Percentiles rank a stretch among this genome's conserved stretches.
phyloP scores from a whole-genome alignment of 2,113 vertebrate species.

The human (Homo sapiens) region GRCh38 chr11:13020001-13020500 shows the following conservation, averaged over 20 bases:
- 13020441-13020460: background rate
- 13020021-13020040: background rate
- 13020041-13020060: background rate
- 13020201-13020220: background rate
- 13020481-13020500: background rate
- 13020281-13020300: too few species aligned
- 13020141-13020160: background rate
- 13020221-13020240: background rate
- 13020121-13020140: background rate
- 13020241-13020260: background rate
- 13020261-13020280: background rate
- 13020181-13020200: background rate
- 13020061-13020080: background rate
- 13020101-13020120: background rate
- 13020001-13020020: background rate
- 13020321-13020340: background rate
- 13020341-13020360: background rate
- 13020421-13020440: background rate
- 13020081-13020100: background rate
- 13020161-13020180: background rate
- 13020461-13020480: background rate
- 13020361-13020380: background rate
- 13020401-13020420: background rate
- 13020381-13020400: background rate
- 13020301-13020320: too few species aligned